phyloP scores from a whole-genome alignment of 2,888 invertebrate genomes.

The Cataglyphis cursor region DNA sequence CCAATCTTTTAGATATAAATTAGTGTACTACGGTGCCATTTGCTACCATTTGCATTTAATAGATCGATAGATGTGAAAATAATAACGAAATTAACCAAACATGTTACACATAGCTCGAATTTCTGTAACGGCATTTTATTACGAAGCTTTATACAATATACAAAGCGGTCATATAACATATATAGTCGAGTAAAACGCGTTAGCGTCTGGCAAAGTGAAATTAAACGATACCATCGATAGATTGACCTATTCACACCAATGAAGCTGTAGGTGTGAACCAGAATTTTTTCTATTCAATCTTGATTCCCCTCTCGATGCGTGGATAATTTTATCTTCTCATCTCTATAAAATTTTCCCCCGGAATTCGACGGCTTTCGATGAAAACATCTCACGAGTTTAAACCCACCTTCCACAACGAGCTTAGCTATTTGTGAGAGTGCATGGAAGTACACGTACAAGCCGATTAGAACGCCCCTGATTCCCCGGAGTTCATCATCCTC shows the following conservation, averaged over 20 bases:
- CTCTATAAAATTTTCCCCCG: slow-evolving; percentile 45
- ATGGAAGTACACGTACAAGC: slow-evolving; percentile 73
- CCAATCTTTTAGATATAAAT: background rate
- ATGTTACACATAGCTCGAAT: background rate
- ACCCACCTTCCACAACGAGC: slow-evolving; percentile 64
- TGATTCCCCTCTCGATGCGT: background rate
- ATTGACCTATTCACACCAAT: background rate
- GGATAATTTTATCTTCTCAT: slow-evolving; percentile 43
- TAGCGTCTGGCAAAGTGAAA: slow-evolving; percentile 1
- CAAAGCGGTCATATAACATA: background rate
- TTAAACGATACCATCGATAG: background rate
- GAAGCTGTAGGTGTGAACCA: background rate
- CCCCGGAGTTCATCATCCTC: slow-evolving; percentile 17
- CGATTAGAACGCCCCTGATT: slow-evolving; percentile 77
- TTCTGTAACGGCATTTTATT: background rate
- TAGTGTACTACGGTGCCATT: background rate
- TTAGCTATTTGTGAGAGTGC: slow-evolving; percentile 73
- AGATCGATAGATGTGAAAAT: background rate
- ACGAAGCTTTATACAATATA: background rate
- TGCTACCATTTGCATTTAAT: background rate
- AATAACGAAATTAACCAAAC: slow-evolving; percentile 30
- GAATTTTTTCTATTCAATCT: slow-evolving; percentile 32
- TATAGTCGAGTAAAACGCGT: background rate
- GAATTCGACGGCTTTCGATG: slow-evolving; percentile 62
- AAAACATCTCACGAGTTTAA: slow-evolving; percentile 67